These are phyloP conservation scores for Cinclus cinclus DNA, from an alignment of 2,113 vertebrate species.

Conservation along the genomic window DNA sequence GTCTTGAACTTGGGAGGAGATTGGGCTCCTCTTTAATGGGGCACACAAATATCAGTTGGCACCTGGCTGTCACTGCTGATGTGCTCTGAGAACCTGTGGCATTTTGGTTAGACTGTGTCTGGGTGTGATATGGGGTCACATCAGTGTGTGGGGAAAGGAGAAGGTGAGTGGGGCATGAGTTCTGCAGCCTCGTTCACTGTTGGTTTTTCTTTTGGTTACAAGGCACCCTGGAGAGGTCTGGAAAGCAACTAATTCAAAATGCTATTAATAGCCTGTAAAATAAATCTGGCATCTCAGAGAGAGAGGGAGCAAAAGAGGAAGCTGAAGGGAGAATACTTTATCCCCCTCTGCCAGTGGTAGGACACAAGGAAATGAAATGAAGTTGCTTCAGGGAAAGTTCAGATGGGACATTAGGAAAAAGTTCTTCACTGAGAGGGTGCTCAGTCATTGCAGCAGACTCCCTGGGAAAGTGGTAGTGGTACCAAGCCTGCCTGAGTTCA, in stretches of 20 bases:
- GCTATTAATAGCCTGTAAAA: background rate
- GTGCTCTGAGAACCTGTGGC: background rate
- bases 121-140: accelerated
- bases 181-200: accelerated
- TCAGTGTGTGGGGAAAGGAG: background rate
- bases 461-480: background rate
- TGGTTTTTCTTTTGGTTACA: background rate
- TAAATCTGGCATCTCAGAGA: background rate
- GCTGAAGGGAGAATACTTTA: background rate
- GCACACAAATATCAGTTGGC: background rate
- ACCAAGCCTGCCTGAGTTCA: background rate
- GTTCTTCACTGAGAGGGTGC: background rate
- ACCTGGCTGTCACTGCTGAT: background rate
- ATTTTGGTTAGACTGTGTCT: background rate
- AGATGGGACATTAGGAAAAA: background rate
- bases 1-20: background rate
- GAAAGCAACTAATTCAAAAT: background rate
- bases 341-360: background rate
- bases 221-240: background rate
- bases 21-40: background rate
- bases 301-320: background rate
- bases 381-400: background rate
- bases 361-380: background rate
- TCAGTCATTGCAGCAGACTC: background rate
- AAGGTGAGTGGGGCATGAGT: background rate